Conservation (phyloP, 2,888 invertebrate species). For the Latrodectus elegans region DNA sequence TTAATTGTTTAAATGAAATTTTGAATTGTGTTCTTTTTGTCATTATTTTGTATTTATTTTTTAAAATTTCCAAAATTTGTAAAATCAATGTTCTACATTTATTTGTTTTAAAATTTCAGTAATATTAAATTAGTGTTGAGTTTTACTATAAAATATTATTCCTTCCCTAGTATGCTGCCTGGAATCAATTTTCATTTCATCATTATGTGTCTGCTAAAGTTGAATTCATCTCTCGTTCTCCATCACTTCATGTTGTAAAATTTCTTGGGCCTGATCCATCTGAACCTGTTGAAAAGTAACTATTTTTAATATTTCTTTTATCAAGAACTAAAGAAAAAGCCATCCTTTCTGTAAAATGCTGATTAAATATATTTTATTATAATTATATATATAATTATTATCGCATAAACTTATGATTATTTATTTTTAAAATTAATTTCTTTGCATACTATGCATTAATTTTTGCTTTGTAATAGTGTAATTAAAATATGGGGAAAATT, state of each 20-base stretch:
- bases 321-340: too few relatives aligned
- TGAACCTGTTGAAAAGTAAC: slow-evolving; percentile 45
- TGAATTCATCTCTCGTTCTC: slow-evolving; percentile 65
- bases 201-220: slow-evolving; percentile 70
- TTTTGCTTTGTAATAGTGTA: too few relatives aligned
- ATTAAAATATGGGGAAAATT: too few relatives aligned
- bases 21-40: neutral
- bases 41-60: neutral
- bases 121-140: neutral
- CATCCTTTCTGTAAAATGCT: too few relatives aligned
- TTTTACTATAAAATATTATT: neutral
- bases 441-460: too few relatives aligned
- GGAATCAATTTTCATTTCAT: slow-evolving; percentile 70
- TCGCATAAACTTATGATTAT: too few relatives aligned
- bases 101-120: neutral
- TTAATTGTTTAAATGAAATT: too few relatives aligned
- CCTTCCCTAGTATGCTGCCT: slow-evolving; percentile 70
- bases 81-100: neutral
- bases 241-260: slow-evolving; percentile 69
- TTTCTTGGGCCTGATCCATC: slow-evolving; percentile 59
- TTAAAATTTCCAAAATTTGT: neutral
- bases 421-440: too few relatives aligned
- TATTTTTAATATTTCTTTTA: neutral
- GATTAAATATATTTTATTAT: too few relatives aligned
- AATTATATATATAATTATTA: too few relatives aligned